These are phyloP conservation scores for Meganola albula DNA, from an alignment of 2,888 invertebrate genomes.

Conservation along the genomic window DNA sequence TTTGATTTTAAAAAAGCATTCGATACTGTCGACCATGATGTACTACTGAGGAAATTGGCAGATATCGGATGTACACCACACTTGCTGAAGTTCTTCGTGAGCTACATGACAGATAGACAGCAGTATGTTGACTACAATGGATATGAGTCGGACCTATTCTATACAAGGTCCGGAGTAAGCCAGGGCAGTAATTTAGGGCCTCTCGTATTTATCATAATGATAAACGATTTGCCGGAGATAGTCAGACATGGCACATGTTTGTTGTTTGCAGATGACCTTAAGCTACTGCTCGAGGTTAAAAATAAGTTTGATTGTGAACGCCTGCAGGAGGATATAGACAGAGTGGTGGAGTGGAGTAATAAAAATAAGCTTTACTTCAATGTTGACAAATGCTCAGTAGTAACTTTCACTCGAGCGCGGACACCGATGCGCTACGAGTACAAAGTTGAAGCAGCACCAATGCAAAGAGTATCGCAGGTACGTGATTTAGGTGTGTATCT, in stretches of 20 bases:
- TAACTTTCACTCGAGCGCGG: background rate
- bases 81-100: background rate
- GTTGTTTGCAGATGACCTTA: slow-evolving; percentile 2
- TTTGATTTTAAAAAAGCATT: slow-evolving; percentile 4
- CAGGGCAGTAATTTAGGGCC: slow-evolving; percentile 5
- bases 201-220: slow-evolving; percentile 1
- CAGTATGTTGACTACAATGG: slow-evolving; percentile 1
- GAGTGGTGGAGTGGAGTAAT: background rate
- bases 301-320: background rate
- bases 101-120: background rate
- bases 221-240: slow-evolving; percentile 1
- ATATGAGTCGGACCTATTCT: background rate
- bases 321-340: background rate
- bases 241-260: no score
- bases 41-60: background rate
- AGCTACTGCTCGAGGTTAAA: slow-evolving; percentile 2
- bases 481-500: background rate
- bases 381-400: background rate
- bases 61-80: background rate
- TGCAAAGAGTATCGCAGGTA: slow-evolving; percentile 1
- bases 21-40: slow-evolving; percentile 1
- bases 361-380: background rate
- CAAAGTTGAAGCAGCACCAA: background rate
- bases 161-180: slow-evolving; percentile 3
- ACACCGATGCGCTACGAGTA: background rate